Evolutionary conservation across 2,113 vertebrate species (phyloP), one percentile per base, ranked within the genome.

Genomic region (Hippocampus abdominalis): DNA sequence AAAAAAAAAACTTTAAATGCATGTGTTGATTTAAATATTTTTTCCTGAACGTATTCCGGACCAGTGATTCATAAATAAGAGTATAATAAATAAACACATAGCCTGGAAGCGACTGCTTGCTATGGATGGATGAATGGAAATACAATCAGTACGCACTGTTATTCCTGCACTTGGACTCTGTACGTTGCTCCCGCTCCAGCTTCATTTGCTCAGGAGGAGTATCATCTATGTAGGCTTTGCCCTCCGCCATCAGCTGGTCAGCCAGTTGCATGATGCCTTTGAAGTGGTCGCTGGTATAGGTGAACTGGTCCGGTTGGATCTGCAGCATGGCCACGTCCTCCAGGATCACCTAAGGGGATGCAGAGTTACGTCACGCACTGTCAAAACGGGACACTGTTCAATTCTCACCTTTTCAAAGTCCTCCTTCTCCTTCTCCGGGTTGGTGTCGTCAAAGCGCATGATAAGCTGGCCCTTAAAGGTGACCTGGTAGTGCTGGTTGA

Each of bases 381-480:
- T 49, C 16, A 60, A 36, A 60, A 60, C 18, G 6, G 0, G 25
- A 29, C 32, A 36, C 32, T 44, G 5, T 23, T 42, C 7, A 3
- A 5, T 46, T 27, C 64, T 72, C 84, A 98, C 97, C 95, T 98
- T 99, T 91, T 99, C 97, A 93, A 99, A 99, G 89, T 99, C 97
- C 89, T 99, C 97, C 88, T 99, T 99, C 77, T 99, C 97, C 89
- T 99, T 99, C 89, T 98, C 97, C 0, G 97, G 97, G 87, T 99
- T 99, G 83, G 97, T 99, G 92, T 99, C 97, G 78, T 99, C 97
- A 73, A 99, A 99, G 76, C 97, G 95, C 97, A 99, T 99, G 90
- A 99, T 99, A 62, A 99, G 94, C 82, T 97, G 96, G 83, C 97
- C 97, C 90, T 95, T 98, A 78, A 99, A 99, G 74, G 93, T 96